phyloP scores from a whole-genome alignment of 2,113 vertebrate species.

The Tyrannus savana region DNA sequence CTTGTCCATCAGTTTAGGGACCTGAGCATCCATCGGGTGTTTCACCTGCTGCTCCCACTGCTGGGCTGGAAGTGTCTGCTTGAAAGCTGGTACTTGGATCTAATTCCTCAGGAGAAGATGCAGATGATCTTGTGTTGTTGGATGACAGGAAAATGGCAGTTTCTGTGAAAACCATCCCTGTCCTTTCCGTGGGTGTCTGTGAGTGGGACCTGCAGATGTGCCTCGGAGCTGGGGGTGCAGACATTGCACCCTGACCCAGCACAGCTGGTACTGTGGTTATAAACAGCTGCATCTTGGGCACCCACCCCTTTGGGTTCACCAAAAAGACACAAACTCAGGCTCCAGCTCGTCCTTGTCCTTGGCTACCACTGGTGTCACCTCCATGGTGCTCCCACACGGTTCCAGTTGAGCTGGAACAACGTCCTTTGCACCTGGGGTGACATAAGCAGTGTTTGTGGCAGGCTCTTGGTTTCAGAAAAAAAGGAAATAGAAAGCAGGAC shows the following conservation, averaged over 20 bases:
- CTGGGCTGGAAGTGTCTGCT: neutral
- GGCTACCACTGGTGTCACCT: accelerated
- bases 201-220: accelerated
- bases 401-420: neutral
- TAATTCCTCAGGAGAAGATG: neutral
- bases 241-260: neutral
- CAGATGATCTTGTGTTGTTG: neutral
- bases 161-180: neutral
- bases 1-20: accelerated
- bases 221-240: accelerated
- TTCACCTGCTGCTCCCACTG: accelerated
- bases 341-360: neutral
- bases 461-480: neutral
- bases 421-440: neutral
- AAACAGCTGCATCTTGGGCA: neutral
- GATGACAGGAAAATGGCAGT: neutral
- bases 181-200: accelerated
- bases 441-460: neutral
- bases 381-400: neutral
- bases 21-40: accelerated
- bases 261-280: neutral
- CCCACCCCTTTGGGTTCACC: neutral
- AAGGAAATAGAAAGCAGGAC: neutral
- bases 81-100: accelerated
- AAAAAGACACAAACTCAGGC: neutral